phyloP scores from a whole-genome alignment of 2,797 vertebrate genomes.

The Australoheros facetus region DNA sequence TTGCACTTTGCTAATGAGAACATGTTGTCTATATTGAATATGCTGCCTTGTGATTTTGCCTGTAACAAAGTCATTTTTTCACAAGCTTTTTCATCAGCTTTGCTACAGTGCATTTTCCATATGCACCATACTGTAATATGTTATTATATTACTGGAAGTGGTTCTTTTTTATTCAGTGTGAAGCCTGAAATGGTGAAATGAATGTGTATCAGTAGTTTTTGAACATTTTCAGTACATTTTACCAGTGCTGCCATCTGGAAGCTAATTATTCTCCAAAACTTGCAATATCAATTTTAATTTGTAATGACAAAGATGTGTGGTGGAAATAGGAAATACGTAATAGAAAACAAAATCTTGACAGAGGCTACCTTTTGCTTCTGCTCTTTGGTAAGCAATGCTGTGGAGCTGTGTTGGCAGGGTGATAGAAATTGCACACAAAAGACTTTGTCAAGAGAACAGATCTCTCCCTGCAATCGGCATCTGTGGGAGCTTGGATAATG shows the following conservation, averaged over 20 bases:
- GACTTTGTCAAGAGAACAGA: slow-evolving; percentile 54
- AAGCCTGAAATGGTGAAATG: no score
- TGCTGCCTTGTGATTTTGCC: neutral
- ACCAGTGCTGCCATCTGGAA: neutral
- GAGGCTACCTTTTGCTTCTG: slow-evolving; percentile 15
- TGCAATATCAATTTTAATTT: neutral
- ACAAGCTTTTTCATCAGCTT: no score
- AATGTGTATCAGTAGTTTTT: no score
- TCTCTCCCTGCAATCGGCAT: slow-evolving; percentile 52
- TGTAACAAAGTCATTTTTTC: neutral
- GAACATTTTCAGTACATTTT: no score
- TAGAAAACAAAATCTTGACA: neutral
- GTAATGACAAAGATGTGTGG: neutral
- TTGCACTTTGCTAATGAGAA: slow-evolving; percentile 3
- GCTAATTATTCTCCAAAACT: neutral
- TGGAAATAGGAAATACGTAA: neutral
- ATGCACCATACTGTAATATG: no score
- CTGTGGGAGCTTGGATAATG: slow-evolving; percentile 63
- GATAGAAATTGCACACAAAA: slow-evolving; percentile 45
- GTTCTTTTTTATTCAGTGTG: no score
- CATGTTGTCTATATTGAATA: neutral
- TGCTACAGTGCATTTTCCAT: no score
- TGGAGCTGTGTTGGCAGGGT: slow-evolving; percentile 43
- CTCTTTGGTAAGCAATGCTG: slow-evolving; percentile 32
- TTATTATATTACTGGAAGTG: no score